Conservation (phyloP, 2,797 vertebrate genomes). For the Thamnophis elegans region DNA sequence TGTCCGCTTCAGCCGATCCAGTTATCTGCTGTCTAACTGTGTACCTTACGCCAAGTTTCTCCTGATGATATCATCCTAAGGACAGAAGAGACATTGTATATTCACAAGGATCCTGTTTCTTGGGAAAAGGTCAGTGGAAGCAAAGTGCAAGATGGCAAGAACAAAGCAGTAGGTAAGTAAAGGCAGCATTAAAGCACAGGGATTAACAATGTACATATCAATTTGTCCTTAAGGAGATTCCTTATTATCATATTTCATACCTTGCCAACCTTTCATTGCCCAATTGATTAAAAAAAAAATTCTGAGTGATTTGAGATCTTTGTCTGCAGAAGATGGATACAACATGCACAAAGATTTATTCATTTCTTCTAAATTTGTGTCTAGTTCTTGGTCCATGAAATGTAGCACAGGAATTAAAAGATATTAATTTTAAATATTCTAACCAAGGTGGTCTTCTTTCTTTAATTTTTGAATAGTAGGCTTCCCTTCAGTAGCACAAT, state of each 20-base stretch:
- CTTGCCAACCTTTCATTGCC: background rate
- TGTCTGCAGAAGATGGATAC: accelerated
- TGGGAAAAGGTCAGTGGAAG: conserved; percentile 54
- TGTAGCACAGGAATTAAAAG: background rate
- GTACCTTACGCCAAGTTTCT: conserved; percentile 40
- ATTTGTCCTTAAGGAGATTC: conserved; percentile 42
- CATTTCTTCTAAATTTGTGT: background rate
- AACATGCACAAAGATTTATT: background rate
- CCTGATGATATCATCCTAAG: conserved; percentile 54
- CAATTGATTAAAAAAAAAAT: background rate
- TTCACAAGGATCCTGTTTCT: conserved; percentile 66
- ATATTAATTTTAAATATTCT: background rate
- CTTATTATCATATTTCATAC: conserved; percentile 13
- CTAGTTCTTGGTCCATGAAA: too few species aligned
- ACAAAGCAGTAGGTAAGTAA: conserved; percentile 16
- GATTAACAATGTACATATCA: conserved; percentile 44
- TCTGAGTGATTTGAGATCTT: background rate
- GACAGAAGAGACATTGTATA: conserved; percentile 71
- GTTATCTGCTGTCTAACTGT: conserved; percentile 57
- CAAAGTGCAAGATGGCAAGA: conserved; percentile 57
- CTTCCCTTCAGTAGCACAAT: background rate
- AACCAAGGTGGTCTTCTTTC: background rate
- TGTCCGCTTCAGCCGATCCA: conserved; percentile 63
- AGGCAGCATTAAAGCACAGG: conserved; percentile 37
- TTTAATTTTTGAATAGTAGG: background rate